phyloP scores from a whole-genome alignment of 2,888 invertebrate species.

The Archips crataeganus region DNA sequence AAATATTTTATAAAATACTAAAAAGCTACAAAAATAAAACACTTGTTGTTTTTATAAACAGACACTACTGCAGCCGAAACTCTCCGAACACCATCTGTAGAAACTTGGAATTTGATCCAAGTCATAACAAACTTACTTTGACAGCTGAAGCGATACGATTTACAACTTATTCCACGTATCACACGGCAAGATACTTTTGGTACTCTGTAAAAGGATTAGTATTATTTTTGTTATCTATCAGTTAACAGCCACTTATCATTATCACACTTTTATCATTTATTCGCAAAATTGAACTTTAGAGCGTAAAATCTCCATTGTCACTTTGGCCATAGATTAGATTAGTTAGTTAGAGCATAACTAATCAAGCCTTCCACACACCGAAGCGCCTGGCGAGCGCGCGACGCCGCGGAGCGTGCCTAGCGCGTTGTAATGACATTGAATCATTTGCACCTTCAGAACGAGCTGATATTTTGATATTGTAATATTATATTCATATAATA shows the following conservation, averaged over 20 bases:
- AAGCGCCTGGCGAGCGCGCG: too few species aligned
- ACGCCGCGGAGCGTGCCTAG: too few species aligned
- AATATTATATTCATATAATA: too few species aligned
- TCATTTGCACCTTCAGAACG: too few species aligned
- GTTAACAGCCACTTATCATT: not conserved
- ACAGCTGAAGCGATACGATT: slow-evolving; percentile 35
- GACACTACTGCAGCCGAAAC: slow-evolving; percentile 5
- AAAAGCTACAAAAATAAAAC: not conserved
- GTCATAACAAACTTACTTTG: slow-evolving; percentile 39
- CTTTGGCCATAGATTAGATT: slow-evolving; percentile 11
- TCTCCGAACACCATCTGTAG: not conserved
- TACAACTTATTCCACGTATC: slow-evolving; percentile 28
- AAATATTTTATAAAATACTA: slow-evolving; percentile 17
- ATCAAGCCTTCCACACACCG: too few species aligned
- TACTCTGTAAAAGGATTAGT: slow-evolving; percentile 21
- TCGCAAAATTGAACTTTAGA: slow-evolving; percentile 25
- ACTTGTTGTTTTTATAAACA: not conserved
- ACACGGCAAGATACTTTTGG: slow-evolving; percentile 16
- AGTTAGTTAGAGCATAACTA: not conserved
- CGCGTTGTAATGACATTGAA: too few species aligned
- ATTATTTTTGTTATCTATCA: slow-evolving; percentile 19
- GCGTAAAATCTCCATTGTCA: slow-evolving; percentile 15
- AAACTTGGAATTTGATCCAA: slow-evolving; percentile 10
- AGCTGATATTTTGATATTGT: too few species aligned
- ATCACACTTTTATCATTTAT: slow-evolving; percentile 13